These are phyloP conservation scores for Hipparchia semele DNA, from an alignment of 2,888 invertebrate genomes.

Conservation along the genomic window DNA sequence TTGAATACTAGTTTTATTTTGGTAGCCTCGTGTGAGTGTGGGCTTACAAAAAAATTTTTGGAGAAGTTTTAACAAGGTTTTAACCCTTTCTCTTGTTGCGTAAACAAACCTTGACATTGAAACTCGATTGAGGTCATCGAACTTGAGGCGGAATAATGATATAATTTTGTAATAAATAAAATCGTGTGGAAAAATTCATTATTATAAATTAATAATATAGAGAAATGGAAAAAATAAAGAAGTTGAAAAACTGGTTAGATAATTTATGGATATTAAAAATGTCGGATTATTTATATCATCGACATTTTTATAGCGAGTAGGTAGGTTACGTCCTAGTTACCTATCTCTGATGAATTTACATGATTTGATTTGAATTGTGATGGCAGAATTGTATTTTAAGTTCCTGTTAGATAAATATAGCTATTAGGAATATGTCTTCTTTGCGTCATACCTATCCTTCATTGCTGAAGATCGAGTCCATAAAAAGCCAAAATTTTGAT, in stretches of 20 bases:
- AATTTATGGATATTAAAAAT: background rate
- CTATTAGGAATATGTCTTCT: too few species aligned
- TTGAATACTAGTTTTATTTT: too few species aligned
- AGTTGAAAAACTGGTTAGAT: conserved; percentile 2
- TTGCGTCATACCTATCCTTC: too few species aligned
- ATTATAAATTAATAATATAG: conserved; percentile 1
- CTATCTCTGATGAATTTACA: too few species aligned
- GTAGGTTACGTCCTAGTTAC: too few species aligned
- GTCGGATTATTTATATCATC: background rate
- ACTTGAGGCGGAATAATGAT: conserved; percentile 16
- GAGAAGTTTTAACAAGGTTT: too few species aligned
- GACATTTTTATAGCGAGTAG: background rate
- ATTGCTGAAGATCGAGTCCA: too few species aligned
- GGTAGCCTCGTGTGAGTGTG: too few species aligned
- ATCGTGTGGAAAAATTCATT: conserved; percentile 21
- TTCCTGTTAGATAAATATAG: too few species aligned
- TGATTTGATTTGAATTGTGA: background rate
- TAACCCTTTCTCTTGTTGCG: conserved; percentile 26
- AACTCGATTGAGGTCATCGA: conserved; percentile 26
- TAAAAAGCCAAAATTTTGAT: too few species aligned
- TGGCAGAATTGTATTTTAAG: too few species aligned
- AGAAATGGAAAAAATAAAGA: conserved; percentile 16
- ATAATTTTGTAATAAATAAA: conserved; percentile 8
- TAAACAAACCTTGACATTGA: conserved; percentile 35
- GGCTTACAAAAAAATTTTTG: background rate